A percentile compares a stretch with the other conserved stretches of the same genome.
These are phyloP conservation scores for Therioaphis trifolii DNA, from an alignment of 2,888 invertebrate genomes.

Conservation along the genomic window DNA sequence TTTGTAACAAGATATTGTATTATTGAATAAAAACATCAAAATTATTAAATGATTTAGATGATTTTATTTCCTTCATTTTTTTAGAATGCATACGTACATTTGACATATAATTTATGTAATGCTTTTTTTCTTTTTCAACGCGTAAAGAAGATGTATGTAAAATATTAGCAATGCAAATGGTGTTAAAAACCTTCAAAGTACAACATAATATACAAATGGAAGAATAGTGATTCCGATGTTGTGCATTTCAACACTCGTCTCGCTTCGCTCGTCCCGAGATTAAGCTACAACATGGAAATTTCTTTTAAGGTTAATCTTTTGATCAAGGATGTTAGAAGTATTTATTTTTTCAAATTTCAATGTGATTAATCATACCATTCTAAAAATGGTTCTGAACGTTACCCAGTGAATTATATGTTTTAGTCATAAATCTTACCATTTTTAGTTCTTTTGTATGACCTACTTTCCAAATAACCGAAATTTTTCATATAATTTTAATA, in stretches of 20 bases:
- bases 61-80: too few relatives aligned
- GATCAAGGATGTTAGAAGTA: not conserved
- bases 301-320: not conserved
- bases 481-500: not conserved
- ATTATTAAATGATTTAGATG: too few relatives aligned
- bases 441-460: not conserved
- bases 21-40: too few relatives aligned
- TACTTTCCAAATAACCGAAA: not conserved
- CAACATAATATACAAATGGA: not conserved
- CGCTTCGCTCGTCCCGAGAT: not conserved
- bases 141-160: not conserved
- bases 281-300: not conserved
- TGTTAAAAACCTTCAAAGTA: not conserved
- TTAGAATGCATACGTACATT: too few relatives aligned
- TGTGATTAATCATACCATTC: not conserved
- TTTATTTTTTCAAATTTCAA: constrained; percentile 10
- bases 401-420: not conserved
- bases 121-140: not conserved
- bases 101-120: too few relatives aligned
- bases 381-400: not conserved
- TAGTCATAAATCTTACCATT: not conserved
- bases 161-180: not conserved
- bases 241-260: constrained; percentile 18
- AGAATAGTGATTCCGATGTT: not conserved
- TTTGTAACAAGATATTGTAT: too few relatives aligned